Conservation (phyloP, 1,140 invertebrate species). For the Saccostrea echinata region DNA sequence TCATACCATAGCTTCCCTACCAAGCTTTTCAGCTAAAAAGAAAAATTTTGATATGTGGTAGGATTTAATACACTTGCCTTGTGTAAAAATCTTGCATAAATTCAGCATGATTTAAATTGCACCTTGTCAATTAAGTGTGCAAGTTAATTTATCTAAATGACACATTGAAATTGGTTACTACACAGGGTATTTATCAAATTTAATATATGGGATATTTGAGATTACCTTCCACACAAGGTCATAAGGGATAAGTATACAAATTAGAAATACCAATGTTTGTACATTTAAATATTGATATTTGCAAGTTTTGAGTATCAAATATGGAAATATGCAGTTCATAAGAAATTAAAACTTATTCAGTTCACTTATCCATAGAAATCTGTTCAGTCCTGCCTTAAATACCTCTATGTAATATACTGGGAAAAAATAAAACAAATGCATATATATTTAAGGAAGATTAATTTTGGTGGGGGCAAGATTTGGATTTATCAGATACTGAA, state of each 20-base stretch:
- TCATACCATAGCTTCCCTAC: conserved; percentile 12
- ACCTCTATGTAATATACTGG: no score
- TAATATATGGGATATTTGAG: not conserved
- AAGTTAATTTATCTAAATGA: not conserved
- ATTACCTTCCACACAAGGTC: not conserved
- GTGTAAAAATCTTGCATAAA: not conserved
- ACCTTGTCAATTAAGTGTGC: not conserved
- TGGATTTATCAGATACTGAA: no score
- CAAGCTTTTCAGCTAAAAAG: not conserved
- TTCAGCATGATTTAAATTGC: conserved; percentile 2
- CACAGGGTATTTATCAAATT: not conserved
- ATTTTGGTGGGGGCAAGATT: not conserved
- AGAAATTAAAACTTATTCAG: no score
- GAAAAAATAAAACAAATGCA: not conserved
- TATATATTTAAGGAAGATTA: not conserved
- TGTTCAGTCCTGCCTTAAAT: no score
- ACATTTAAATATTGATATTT: not conserved
- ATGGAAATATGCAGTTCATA: not conserved
- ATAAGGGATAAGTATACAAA: not conserved
- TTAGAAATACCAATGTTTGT: not conserved
- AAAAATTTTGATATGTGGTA: not conserved
- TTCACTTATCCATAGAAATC: no score
- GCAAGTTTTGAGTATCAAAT: not conserved
- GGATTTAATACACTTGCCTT: not conserved
- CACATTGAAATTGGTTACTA: not conserved